Base-by-base conservation (phyloP, 2,113 vertebrate genomes). In the Melanerpes formicivorus region DNA sequence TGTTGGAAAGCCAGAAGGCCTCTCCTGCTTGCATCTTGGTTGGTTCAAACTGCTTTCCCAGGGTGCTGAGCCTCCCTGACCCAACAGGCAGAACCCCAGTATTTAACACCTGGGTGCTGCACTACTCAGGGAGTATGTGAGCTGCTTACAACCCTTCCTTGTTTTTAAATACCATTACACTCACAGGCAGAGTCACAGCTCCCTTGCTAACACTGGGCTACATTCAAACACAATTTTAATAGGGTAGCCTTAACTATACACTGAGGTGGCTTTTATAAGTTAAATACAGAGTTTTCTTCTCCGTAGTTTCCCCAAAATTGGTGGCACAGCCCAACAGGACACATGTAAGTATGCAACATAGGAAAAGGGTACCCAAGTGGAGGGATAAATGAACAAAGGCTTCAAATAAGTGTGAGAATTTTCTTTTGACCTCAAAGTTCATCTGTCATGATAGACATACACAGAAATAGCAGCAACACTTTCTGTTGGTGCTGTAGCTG, bases 291-390 rank as follows among this genome's bases (percentile, higher is more conserved):
- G 30, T 69, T 15, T 90, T 66, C 23, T 84, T 52, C 71, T 69
- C 48, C n/a, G 52, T 14, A n/a, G 29, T 37, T 26, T 77, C 44
- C 44, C 58, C 69, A 34, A 27, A 82, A 11, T 40, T 32, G 66
- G 65, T 58, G 56, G 50, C 25, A 3, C 11, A 77, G 79, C 37
- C 60, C 0, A 0, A 32, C 0, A 52, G 46, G 27, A 63, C 32
- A 54, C 0, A 0, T 52, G 22, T 2, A 69, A 78, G 22, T 12
- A 72, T 21, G 54, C 40, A 58, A 23, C 29, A 25, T 0, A 4
- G 52, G 52, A 46, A 64, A 15, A 37, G 27, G 15, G 50, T 11
- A 40, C 29, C 42, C 27, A 64, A 88, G 40, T 2, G 9, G 29
- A 78, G 46, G 14, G 11, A 77, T 62, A 64, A 11, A 56, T 11